Evolutionary conservation across 2,888 invertebrate species (phyloP).

Genomic region (Caenorhabditis doughertyi): DNA sequence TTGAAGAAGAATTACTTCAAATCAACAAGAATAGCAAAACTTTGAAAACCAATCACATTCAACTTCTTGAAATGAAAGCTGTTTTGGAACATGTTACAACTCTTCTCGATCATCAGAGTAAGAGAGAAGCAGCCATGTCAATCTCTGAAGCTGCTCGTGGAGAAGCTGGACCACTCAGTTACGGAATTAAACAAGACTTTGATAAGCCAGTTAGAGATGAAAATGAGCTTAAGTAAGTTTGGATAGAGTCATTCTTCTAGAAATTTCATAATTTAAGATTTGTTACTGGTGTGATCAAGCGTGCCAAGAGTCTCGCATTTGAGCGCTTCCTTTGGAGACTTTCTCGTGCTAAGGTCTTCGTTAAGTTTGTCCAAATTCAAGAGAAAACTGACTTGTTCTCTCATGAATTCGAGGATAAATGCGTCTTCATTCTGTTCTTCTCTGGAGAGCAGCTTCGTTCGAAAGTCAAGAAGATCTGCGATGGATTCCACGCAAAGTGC

Average conservation of each 20-base stretch:
- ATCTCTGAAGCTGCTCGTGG: constrained; percentile 76
- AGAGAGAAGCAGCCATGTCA: constrained; percentile 74
- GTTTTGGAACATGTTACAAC: constrained; percentile 75
- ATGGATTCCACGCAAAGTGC: constrained; percentile 96
- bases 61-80: constrained; percentile 76
- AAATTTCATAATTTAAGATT: too few species aligned
- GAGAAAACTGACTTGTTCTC: constrained; percentile 68
- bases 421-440: constrained; percentile 89
- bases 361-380: constrained; percentile 73
- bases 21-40: constrained; percentile 75
- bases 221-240: constrained; percentile 71
- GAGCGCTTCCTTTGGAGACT: constrained; percentile 98
- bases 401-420: constrained; percentile 91
- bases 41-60: constrained; percentile 74
- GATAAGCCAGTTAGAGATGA: constrained; percentile 70
- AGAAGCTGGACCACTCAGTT: constrained; percentile 68
- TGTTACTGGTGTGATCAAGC: constrained; percentile 95
- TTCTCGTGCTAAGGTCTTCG: constrained; percentile 91
- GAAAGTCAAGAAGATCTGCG: constrained; percentile 97
- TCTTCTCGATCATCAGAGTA: constrained; percentile 73
- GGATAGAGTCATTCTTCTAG: background rate
- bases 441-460: constrained; percentile 97
- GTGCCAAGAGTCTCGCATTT: constrained; percentile 94
- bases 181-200: constrained; percentile 63
- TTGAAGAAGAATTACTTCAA: constrained; percentile 77